Percentiles rank a stretch among this genome's conserved stretches.
Evolutionary conservation across 2,113 vertebrate genomes (phyloP).

Genomic region (Gavia stellata): DNA sequence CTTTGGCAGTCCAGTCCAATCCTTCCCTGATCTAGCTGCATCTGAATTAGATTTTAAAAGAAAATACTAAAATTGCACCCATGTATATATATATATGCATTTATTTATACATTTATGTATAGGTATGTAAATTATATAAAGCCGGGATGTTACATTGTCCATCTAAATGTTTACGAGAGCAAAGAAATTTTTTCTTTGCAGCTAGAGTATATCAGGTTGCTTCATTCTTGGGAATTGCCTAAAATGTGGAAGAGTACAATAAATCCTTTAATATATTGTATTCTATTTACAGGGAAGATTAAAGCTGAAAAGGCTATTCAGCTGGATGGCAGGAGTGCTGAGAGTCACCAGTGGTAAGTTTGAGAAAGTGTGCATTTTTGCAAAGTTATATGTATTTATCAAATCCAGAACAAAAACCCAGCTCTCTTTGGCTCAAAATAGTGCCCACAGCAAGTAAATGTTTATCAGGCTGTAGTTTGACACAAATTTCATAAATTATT

Average conservation of each 20-base stretch:
- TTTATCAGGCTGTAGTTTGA: not conserved
- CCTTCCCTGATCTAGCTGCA: not conserved
- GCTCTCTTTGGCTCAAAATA: not conserved
- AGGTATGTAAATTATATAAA: not conserved
- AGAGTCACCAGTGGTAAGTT: constrained; percentile 93
- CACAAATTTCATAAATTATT: not conserved
- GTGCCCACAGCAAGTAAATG: not conserved
- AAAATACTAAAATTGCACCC: not conserved
- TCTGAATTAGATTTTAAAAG: not conserved
- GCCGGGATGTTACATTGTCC: not conserved
- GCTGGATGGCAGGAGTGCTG: constrained; percentile 81
- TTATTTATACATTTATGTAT: not conserved
- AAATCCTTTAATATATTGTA: not conserved
- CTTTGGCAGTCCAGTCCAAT: not conserved
- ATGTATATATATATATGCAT: not conserved
- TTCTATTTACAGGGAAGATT: constrained; percentile 78
- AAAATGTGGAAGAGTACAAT: not conserved
- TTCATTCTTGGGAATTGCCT: not conserved
- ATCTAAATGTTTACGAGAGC: not conserved
- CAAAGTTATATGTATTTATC: not conserved
- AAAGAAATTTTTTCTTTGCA: not conserved
- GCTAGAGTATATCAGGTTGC: not conserved
- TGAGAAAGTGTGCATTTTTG: not conserved
- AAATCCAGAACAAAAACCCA: not conserved
- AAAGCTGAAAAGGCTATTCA: constrained; percentile 83